Percentiles rank a stretch among this genome's conserved stretches.
phyloP scores from a whole-genome alignment of 2,888 invertebrate species.

The Drosophila siamana region DNA sequence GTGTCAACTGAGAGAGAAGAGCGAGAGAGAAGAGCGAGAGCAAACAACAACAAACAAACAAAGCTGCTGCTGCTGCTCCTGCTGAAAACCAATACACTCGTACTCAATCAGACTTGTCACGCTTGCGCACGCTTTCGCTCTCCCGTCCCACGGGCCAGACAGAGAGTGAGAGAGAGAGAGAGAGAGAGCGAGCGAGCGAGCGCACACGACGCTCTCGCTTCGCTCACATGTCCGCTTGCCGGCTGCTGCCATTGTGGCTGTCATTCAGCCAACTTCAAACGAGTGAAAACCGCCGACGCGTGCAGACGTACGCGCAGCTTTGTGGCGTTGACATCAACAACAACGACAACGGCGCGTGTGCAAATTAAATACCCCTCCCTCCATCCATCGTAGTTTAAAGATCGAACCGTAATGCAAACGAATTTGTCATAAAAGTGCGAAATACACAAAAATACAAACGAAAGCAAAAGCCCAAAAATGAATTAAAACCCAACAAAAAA shows the following conservation, averaged over 20 bases:
- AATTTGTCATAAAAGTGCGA: constrained; percentile 44
- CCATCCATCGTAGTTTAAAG: constrained; percentile 12
- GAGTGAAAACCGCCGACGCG: constrained; percentile 75
- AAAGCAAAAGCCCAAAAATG: not conserved
- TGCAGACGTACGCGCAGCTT: constrained; percentile 73
- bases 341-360: constrained; percentile 55
- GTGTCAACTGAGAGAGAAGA: constrained; percentile 6
- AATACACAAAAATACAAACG: constrained; percentile 8
- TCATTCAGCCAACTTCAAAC: constrained; percentile 62
- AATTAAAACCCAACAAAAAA: constrained; percentile 4
- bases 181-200: not conserved
- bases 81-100: constrained; percentile 31
- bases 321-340: constrained; percentile 41
- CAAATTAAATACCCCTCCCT: constrained; percentile 35
- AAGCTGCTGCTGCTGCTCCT: constrained; percentile 4
- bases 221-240: constrained; percentile 14
- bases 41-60: constrained; percentile 18
- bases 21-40: not conserved
- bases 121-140: constrained; percentile 50
- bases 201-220: constrained; percentile 3
- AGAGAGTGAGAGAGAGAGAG: not conserved
- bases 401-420: constrained; percentile 59
- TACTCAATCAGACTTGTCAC: constrained; percentile 29
- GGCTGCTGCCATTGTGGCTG: constrained; percentile 26
- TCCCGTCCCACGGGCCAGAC: not conserved